Conservation (phyloP, 1,140 invertebrate species). For the Dreissena rostriformis region DNA sequence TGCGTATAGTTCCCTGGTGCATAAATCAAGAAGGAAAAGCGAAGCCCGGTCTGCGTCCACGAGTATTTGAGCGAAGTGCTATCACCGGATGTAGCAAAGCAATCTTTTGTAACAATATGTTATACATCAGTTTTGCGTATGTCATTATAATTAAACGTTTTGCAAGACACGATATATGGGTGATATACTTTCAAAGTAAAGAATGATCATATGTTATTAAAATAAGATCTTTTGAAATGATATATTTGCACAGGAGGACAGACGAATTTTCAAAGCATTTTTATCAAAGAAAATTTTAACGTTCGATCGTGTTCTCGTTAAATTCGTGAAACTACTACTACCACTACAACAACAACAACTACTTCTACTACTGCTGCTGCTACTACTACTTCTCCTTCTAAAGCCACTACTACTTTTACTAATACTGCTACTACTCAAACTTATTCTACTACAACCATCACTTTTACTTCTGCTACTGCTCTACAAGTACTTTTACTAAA, state of each 20-base stretch:
- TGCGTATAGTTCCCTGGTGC: conserved; percentile 88
- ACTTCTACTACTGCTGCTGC: background rate
- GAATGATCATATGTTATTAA: too few species aligned
- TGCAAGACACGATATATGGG: too few species aligned
- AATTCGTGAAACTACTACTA: background rate
- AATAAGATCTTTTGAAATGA: too few species aligned
- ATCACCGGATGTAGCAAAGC: background rate
- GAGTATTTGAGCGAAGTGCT: conserved; percentile 89
- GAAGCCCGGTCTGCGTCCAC: conserved; percentile 91
- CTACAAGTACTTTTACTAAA: background rate
- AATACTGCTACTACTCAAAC: background rate
- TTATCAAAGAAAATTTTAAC: too few species aligned
- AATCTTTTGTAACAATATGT: too few species aligned
- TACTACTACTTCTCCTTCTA: background rate
- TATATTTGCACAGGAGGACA: too few species aligned
- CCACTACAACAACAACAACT: background rate
- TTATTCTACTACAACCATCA: background rate
- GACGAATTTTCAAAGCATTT: too few species aligned
- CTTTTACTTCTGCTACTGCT: background rate
- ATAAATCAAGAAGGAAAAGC: conserved; percentile 87
- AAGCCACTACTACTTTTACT: background rate
- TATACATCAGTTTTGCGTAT: too few species aligned
- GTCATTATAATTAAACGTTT: too few species aligned
- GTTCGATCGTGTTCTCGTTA: background rate
- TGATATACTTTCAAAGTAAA: too few species aligned